phyloP scores from a whole-genome alignment of 2,888 invertebrate species.

The Tetranychus truncatus region DNA sequence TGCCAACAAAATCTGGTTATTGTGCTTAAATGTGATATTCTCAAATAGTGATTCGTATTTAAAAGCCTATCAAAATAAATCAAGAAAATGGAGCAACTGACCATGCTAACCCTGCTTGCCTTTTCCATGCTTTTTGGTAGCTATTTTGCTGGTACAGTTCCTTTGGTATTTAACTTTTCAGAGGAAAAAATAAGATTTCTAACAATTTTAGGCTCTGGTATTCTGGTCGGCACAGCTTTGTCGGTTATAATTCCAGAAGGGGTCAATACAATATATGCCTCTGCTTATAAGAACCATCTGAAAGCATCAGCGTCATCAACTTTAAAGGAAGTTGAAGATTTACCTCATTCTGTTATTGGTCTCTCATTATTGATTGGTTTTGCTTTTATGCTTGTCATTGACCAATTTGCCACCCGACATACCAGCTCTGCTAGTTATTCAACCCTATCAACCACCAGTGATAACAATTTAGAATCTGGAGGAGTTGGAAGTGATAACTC shows the following conservation, averaged over 20 bases:
- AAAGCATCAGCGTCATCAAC: constrained; percentile 9
- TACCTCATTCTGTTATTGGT: constrained; percentile 66
- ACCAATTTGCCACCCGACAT: constrained; percentile 44
- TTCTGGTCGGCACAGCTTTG: constrained; percentile 87
- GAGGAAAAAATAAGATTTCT: constrained; percentile 89
- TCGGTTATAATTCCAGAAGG: constrained; percentile 98
- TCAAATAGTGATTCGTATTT: too few relatives aligned
- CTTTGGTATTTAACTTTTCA: too few relatives aligned
- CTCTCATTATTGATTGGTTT: constrained; percentile 83
- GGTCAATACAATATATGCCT: constrained; percentile 44
- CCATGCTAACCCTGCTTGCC: constrained; percentile 59
- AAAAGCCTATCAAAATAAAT: not conserved
- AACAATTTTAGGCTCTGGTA: constrained; percentile 86
- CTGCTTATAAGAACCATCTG: constrained; percentile 13
- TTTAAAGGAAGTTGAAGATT: constrained; percentile 29
- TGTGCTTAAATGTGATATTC: too few relatives aligned
- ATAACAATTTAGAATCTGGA: not conserved
- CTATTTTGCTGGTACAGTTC: constrained; percentile 80
- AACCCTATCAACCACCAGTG: not conserved
- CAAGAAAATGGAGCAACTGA: constrained; percentile 54
- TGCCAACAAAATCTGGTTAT: too few relatives aligned
- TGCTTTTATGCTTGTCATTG: constrained; percentile 89
- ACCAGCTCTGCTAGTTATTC: constrained; percentile 12
- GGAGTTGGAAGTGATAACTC: not conserved
- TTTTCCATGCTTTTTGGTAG: constrained; percentile 89